A percentile compares a stretch with the other conserved stretches of the same genome.
These are phyloP conservation scores for Tragulus kanchil DNA, from an alignment of 2,113 vertebrate genomes.

Conservation along the genomic window DNA sequence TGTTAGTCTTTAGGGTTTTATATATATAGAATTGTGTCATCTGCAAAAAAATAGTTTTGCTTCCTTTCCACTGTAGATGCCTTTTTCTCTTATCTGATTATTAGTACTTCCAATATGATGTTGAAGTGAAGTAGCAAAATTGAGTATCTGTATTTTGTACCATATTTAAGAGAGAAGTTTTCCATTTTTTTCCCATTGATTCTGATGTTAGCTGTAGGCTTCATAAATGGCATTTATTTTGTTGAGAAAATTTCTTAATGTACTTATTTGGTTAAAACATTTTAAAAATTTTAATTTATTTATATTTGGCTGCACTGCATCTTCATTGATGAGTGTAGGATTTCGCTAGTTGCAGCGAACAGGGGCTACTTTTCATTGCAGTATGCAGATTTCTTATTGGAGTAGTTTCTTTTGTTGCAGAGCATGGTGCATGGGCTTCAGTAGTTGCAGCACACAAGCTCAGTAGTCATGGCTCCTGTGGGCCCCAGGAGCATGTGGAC, in stretches of 20 bases:
- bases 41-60: background rate
- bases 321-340: background rate
- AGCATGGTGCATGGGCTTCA: background rate
- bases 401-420: background rate
- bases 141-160: background rate
- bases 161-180: background rate
- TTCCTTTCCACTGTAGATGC: background rate
- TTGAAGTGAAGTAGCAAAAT: background rate
- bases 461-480: background rate
- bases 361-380: background rate
- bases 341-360: background rate
- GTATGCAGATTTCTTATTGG: background rate
- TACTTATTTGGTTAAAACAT: background rate
- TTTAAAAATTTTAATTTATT: background rate
- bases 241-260: background rate
- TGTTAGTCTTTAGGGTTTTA: background rate
- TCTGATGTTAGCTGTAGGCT: background rate
- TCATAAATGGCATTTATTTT: background rate
- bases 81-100: background rate
- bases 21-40: background rate
- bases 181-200: background rate
- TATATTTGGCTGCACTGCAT: background rate
- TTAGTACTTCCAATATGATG: background rate
- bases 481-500: background rate
- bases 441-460: background rate